Base-by-base conservation (phyloP, 2,113 vertebrate genomes). In the Platanista minor region DNA sequence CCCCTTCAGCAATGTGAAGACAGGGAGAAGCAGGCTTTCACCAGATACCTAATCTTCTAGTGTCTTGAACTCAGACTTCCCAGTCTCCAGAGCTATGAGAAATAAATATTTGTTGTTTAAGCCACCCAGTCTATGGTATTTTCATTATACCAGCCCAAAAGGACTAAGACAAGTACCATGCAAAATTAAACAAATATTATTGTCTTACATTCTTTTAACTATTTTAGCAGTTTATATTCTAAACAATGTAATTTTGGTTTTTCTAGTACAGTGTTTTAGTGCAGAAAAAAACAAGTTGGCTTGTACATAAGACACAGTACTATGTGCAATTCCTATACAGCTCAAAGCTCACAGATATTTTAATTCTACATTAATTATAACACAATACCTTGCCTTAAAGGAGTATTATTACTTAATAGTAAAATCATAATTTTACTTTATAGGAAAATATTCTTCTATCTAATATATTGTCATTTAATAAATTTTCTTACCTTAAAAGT, bases 401-500 rank as follows among this genome's bases (percentile, higher is more conserved):
- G 25, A 39, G 2, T 75, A 43, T 85, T 57, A 77, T 21, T 52
- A 86, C 66, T 41, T 91, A 49, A 23, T 25, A 83, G 27, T 69
- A 75, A 93, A 95, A 90, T 20, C 29, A 18, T 69, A 52, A 52
- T 83, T 94, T 78, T 74, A 41, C 6, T 89, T 94, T 72, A 41
- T 94, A 94, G 93, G 61, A 77, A 95, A 97, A 96, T 83, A 88
- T 85, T 90, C 21, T 97, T 72, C 77, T 97, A 96, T 84, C 49
- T 91, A 81, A 94, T 90, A 97, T 96, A 87, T 59, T 95, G 67
- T 93, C 81, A 66, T 94, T 97, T 96, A 95, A 90, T 97, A 91
- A 82, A 21, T 94, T 61, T 61, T 61, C 59, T 61, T 61, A 27
- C 62, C 97, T 97, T 80, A 96, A 97, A 96, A 82, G 77, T 88